Base-by-base conservation (phyloP, 2,888 invertebrate genomes). In the Adelognathus sp. region DNA sequence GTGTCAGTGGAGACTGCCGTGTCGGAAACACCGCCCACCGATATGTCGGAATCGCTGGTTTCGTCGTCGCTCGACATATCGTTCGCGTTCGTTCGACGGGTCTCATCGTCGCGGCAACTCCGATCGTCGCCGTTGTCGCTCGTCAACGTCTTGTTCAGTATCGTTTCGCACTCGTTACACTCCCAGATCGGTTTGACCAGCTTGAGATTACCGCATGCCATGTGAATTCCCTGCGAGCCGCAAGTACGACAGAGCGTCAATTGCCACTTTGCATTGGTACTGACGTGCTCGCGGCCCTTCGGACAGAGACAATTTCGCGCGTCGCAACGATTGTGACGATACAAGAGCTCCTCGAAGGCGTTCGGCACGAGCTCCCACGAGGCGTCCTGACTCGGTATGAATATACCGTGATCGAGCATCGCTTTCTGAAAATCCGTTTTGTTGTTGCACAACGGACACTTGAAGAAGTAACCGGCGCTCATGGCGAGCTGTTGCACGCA, bases 321-420 rank as follows among this genome's bases (percentile, higher is more conserved):
- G 50, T 93, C 93, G 87, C 97, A 97, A 0, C 86, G 82, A 4
- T 93, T 88, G 1, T 94, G 93, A 0, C 95, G 90, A 75, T 95
- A 94, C 16, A 95, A 92, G 44, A 97, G 93, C 74, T 96, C 97
- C 0, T 94, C 92, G 90, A 94, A 97, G 0, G 97, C 97, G 86
- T 96, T 94, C 1, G 96, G 95, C 79, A 94, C 95, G 9, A 94
- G 86, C 87, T 97, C 97, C 97, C 97, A 97, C 0, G 96, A 94
- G 0, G 97, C 97, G 89, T 97, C 97, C 96, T 95, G 94, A 85
- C 96, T 95, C 0, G 97, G 97, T 50, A 97, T 94, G 76, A 94
- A 96, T 79, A 97, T 95, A 1, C 97, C 97, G 88, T 93, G 94
- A 0, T 92, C 88, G 16, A 94, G 88, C 88, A 95, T 94, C 0